Conservation (phyloP, 2,888 invertebrate species). For the Sipha maydis region DNA sequence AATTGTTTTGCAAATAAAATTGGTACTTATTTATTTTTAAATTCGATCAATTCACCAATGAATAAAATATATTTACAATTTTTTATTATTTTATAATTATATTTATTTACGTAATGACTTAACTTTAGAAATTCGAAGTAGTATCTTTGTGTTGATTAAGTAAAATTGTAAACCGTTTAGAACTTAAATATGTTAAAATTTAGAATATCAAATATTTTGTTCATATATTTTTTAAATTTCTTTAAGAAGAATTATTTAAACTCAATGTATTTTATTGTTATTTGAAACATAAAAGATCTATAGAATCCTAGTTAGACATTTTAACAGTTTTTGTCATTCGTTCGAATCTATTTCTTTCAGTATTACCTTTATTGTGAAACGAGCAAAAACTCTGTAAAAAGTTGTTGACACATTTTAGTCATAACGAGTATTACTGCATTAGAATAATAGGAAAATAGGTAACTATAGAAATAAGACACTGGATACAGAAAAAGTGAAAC, state of each 20-base stretch:
- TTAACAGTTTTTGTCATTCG: not conserved
- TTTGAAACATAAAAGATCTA: not conserved
- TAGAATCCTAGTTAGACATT: not conserved
- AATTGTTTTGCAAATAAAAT: not conserved
- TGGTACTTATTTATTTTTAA: not conserved
- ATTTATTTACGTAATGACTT: not conserved
- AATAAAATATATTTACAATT: not conserved
- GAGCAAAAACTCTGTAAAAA: not conserved
- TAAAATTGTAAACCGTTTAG: not conserved
- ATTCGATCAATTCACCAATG: not conserved
- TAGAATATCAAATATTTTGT: no score
- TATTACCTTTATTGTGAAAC: not conserved
- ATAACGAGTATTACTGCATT: not conserved
- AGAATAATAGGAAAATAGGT: not conserved
- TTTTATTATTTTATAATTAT: not conserved
- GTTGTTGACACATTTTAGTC: not conserved
- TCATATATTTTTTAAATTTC: not conserved
- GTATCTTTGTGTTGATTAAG: not conserved
- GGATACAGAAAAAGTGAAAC: not conserved
- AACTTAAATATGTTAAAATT: not conserved
- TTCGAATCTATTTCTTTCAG: not conserved
- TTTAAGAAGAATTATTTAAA: not conserved
- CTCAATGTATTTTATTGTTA: not conserved
- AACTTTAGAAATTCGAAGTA: not conserved
- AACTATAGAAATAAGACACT: not conserved